Evolutionary conservation across 2,113 vertebrate genomes (phyloP).

Genomic region (Gadus chalcogrammus): DNA sequence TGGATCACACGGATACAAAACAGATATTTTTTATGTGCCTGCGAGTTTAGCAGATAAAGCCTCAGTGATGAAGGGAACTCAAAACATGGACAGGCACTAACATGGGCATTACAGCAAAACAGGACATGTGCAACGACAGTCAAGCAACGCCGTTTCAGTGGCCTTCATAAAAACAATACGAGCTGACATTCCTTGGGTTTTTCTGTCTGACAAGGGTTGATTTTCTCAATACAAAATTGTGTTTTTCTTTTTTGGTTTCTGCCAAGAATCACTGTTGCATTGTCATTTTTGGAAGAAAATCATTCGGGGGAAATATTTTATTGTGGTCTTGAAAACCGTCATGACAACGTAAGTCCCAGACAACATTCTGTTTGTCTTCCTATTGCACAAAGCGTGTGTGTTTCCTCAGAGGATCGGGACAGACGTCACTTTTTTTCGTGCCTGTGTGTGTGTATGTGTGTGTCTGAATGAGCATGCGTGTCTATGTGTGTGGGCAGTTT

Average conservation of each 20-base stretch:
- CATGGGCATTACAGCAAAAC: slow-evolving; percentile 54
- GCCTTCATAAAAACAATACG: slow-evolving; percentile 64
- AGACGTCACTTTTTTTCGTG: no score
- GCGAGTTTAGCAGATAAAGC: no score
- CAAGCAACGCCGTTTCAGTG: slow-evolving; percentile 64
- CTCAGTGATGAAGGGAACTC: background rate
- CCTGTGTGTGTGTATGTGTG: slow-evolving; percentile 63
- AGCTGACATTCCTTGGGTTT: slow-evolving; percentile 46
- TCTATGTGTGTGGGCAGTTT: no score
- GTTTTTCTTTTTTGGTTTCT: slow-evolving; percentile 21
- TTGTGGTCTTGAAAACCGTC: slow-evolving; percentile 58
- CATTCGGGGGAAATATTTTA: slow-evolving; percentile 25
- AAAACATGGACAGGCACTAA: background rate
- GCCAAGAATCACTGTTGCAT: slow-evolving; percentile 42
- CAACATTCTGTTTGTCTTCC: slow-evolving; percentile 84
- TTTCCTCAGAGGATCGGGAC: no score
- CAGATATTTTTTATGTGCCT: no score
- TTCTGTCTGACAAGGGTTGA: slow-evolving; percentile 35
- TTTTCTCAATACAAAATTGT: slow-evolving; percentile 18
- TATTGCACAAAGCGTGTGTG: slow-evolving; percentile 75
- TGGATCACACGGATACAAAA: background rate
- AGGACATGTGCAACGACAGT: slow-evolving; percentile 32
- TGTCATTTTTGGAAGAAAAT: slow-evolving; percentile 19
- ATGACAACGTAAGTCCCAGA: slow-evolving; percentile 78
- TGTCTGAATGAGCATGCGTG: no score